phyloP scores from a whole-genome alignment of 1,140 invertebrate genomes.

The Akabosia matsudoensis region DNA sequence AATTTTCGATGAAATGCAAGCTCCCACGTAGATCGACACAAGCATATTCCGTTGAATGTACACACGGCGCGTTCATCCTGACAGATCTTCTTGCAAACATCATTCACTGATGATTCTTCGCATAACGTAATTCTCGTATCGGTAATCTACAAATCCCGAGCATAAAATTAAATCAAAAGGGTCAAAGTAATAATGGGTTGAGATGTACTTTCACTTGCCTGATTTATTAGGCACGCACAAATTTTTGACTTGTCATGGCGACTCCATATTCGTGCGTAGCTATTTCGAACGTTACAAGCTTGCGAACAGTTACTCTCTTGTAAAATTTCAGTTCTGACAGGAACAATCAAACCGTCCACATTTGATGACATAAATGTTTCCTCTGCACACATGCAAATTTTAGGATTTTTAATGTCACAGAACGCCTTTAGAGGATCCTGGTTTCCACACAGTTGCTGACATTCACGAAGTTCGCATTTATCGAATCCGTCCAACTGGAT shows the following conservation, averaged over 20 bases:
- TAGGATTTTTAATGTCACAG: not conserved
- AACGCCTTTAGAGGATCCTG: not conserved
- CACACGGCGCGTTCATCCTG: not conserved
- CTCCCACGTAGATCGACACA: not conserved
- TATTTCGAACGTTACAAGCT: conserved; percentile 13
- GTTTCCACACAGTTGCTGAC: not conserved
- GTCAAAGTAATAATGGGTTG: too few species aligned
- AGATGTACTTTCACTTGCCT: conserved; percentile 7
- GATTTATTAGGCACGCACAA: conserved; percentile 3
- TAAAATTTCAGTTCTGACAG: not conserved
- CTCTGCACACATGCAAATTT: conserved; percentile 7
- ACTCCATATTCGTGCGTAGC: not conserved
- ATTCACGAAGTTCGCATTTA: not conserved
- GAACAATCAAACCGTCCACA: not conserved
- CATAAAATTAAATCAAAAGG: too few species aligned
- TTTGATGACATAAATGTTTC: not conserved
- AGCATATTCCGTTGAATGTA: conserved; percentile 12
- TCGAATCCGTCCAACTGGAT: conserved; percentile 5
- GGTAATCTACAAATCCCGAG: not conserved
- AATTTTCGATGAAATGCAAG: not conserved
- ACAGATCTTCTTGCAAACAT: not conserved
- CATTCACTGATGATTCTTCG: not conserved
- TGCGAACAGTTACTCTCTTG: not conserved
- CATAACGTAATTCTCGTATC: conserved; percentile 8
- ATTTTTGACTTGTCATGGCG: not conserved